phyloP scores from a whole-genome alignment of 2,888 invertebrate species.

The Papilio elwesi region DNA sequence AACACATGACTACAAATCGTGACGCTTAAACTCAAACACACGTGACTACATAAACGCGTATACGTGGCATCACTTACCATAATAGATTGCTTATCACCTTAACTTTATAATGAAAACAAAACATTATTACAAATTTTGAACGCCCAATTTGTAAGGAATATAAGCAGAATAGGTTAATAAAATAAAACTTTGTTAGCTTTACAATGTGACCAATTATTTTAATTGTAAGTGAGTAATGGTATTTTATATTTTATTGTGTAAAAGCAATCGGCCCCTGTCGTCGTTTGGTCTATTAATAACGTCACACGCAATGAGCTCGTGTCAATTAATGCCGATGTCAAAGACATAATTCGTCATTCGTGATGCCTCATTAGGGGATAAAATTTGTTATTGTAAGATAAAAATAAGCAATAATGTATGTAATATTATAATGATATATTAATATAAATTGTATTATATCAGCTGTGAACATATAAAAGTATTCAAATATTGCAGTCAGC shows the following conservation, averaged over 20 bases:
- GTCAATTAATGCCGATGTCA: conserved; percentile 40
- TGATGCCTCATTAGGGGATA: conserved; percentile 53
- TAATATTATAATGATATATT: not conserved
- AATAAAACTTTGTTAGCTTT: not conserved
- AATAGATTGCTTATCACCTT: too few species aligned
- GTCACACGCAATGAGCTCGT: conserved; percentile 54
- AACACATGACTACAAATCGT: too few species aligned
- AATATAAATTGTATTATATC: not conserved
- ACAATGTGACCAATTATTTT: not conserved
- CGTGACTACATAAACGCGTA: too few species aligned
- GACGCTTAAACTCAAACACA: too few species aligned
- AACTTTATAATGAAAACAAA: not conserved
- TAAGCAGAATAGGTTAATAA: not conserved
- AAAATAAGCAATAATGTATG: not conserved
- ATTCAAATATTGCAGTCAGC: too few species aligned
- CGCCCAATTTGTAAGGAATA: too few species aligned
- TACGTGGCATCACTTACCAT: too few species aligned
- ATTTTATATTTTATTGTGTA: conserved; percentile 34
- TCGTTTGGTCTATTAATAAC: conserved; percentile 61
- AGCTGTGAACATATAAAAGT: not conserved
- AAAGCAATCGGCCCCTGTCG: conserved; percentile 55
- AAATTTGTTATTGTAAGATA: conserved; percentile 46
- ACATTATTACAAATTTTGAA: not conserved
- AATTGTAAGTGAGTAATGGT: conserved; percentile 43
- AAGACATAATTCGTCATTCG: conserved; percentile 38